Conservation (phyloP, 2,888 invertebrate genomes). For the Pandemis corylana region DNA sequence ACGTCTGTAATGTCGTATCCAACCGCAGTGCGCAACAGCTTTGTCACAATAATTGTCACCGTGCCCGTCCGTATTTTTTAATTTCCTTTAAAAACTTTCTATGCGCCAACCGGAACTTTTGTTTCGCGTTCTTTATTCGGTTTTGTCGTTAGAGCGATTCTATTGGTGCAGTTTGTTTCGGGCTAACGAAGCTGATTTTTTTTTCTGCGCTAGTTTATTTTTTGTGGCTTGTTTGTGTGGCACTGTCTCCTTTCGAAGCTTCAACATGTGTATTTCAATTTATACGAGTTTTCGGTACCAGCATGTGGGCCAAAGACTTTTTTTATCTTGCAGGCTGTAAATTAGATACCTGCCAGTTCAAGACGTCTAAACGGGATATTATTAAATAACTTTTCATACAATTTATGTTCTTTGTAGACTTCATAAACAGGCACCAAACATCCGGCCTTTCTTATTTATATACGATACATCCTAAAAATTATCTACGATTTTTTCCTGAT, state of each 20-base stretch:
- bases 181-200: conserved; percentile 1
- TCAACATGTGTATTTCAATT: no score
- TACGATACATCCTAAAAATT: no score
- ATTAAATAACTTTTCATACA: no score
- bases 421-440: no score
- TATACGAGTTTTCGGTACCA: no score
- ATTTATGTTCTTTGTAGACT: no score
- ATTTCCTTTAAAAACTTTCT: conserved; percentile 29
- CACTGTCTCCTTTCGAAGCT: neutral
- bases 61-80: conserved; percentile 25
- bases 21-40: conserved; percentile 40
- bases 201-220: conserved; percentile 8
- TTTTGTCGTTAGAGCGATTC: conserved; percentile 8
- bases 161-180: conserved; percentile 21
- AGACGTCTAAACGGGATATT: no score
- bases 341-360: no score
- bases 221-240: neutral
- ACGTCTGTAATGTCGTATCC: conserved; percentile 31
- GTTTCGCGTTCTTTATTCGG: conserved; percentile 13
- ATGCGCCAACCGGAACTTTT: neutral
- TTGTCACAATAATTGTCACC: conserved; percentile 34
- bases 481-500: no score
- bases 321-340: no score
- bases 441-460: no score
- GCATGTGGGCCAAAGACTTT: no score